A percentile compares a stretch with the other conserved stretches of the same genome.
Evolutionary conservation across 2,888 invertebrate genomes (phyloP).

Genomic region (Eupithecia subfuscata): DNA sequence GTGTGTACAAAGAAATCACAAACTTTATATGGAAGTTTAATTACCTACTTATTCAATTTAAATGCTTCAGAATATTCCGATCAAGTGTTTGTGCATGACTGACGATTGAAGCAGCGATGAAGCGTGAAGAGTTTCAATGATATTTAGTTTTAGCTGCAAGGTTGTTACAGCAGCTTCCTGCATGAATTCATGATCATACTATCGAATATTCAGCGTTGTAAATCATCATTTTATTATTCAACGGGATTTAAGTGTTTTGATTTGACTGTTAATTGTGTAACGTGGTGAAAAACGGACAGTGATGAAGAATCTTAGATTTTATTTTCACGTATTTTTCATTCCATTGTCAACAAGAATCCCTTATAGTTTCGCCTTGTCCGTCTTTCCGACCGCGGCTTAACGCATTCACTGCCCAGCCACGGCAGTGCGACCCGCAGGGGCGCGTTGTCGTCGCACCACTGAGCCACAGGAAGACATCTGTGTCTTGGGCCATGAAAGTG

Average conservation of each 20-base stretch:
- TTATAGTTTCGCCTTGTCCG: too few relatives aligned
- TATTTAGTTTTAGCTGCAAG: slow-evolving; percentile 54
- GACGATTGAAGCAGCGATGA: slow-evolving; percentile 31
- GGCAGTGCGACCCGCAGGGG: too few relatives aligned
- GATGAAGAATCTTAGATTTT: not conserved
- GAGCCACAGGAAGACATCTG: too few relatives aligned
- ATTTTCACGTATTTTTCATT: not conserved
- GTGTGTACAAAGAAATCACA: not conserved
- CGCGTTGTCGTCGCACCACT: too few relatives aligned
- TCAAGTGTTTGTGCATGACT: slow-evolving; percentile 28
- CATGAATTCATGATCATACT: slow-evolving; percentile 41
- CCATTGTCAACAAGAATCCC: too few relatives aligned
- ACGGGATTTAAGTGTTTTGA: not conserved
- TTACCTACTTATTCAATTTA: not conserved
- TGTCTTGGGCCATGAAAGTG: too few relatives aligned
- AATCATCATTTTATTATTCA: too few relatives aligned
- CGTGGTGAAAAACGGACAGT: not conserved
- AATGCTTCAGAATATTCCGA: not conserved
- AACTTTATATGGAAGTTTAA: not conserved
- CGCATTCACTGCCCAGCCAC: too few relatives aligned
- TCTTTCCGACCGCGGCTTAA: too few relatives aligned
- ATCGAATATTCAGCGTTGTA: not conserved
- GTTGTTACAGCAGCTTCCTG: slow-evolving; percentile 57
- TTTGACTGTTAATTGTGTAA: too few relatives aligned
- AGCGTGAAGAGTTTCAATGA: slow-evolving; percentile 40